Evolutionary conservation across 1,140 invertebrate species (phyloP), one percentile per base, ranked within the genome.

Genomic region (Drosophila leontia): DNA sequence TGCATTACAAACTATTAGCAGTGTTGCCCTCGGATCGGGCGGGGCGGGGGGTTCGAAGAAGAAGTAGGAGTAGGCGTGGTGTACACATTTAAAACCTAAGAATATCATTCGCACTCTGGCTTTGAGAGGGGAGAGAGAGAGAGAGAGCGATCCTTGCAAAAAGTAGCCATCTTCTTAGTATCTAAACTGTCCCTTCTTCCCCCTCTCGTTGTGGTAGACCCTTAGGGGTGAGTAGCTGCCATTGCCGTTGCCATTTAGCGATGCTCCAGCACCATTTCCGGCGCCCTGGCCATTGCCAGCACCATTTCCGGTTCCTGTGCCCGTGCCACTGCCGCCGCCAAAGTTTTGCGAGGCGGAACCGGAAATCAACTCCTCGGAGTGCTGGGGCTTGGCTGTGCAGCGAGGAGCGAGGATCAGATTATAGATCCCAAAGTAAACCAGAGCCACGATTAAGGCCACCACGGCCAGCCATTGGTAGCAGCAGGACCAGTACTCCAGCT

Each of bases 141-240:
- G 9, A 60, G 42, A 39, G 70, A 58, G 42, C 47, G 32, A 44
- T 60, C 26, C 67, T 23, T 42, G 42, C 37, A 35, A 70, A 42
- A 57, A 75, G 35, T 23, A 39, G 23, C 58, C 17, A 34, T 7
- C 29, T 45, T 45, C 81, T 95, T 93, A 97, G 92, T 96, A 97
- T 91, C 96, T 95, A 93, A 96, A 96, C 91, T 97, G 95, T 69
- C 96, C 96, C 92, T 96, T 96, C 90, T 94, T 94, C 58, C 95
- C 96, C 88, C 95, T 94, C 79, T 96, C 95, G 82, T 96, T 96
- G 92, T 96, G 96, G 80, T 96, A 96, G 3, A 97, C 96, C 81
- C 96, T 93, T 82, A 97, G 94, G 7, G 96, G 96, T 15, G 96
- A 96, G 84, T 97, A 97, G 80, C 94, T 95, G 37, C 96, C 96